These are phyloP conservation scores for Procambarus clarkii DNA, from an alignment of 1,140 invertebrate species.

Conservation along the genomic window DNA sequence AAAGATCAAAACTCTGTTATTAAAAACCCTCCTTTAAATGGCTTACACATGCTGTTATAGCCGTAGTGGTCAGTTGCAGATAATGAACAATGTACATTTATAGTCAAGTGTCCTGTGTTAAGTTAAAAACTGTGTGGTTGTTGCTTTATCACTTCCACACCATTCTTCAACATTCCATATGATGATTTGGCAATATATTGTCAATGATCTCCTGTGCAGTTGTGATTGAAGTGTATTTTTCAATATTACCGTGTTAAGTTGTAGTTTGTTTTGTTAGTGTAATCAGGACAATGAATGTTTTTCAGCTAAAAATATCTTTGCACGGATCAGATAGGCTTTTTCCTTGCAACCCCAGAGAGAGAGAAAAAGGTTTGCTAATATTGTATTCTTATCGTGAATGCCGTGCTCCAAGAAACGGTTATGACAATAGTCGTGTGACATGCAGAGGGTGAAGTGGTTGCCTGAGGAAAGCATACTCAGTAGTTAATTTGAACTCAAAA, in stretches of 20 bases:
- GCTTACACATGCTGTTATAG: not conserved
- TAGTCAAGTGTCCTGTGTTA: conserved; percentile 8
- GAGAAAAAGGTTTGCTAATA: not conserved
- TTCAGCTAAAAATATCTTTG: not conserved
- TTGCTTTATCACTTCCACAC: conserved; percentile 11
- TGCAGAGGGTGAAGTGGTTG: conserved; percentile 11
- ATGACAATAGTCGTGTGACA: not conserved
- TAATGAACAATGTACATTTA: conserved; percentile 7
- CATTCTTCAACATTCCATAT: conserved; percentile 32
- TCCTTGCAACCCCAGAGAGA: not conserved
- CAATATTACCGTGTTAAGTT: conserved; percentile 10
- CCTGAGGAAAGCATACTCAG: not conserved
- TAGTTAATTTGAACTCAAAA: not conserved
- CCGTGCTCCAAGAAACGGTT: not conserved
- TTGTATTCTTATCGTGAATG: not conserved
- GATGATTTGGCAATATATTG: conserved; percentile 37
- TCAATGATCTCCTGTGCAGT: conserved; percentile 23
- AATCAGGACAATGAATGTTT: conserved; percentile 1
- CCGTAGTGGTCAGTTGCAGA: conserved; percentile 12
- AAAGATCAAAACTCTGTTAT: not conserved
- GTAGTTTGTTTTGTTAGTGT: not conserved
- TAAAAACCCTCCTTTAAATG: not conserved
- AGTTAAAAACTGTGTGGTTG: conserved; percentile 21
- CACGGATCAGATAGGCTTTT: not conserved
- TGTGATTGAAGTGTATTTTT: conserved; percentile 41